Percentiles rank a stretch among this genome's conserved stretches.
Conservation (phyloP, 2,888 invertebrate species). For the Eremobia ochroleuca region DNA sequence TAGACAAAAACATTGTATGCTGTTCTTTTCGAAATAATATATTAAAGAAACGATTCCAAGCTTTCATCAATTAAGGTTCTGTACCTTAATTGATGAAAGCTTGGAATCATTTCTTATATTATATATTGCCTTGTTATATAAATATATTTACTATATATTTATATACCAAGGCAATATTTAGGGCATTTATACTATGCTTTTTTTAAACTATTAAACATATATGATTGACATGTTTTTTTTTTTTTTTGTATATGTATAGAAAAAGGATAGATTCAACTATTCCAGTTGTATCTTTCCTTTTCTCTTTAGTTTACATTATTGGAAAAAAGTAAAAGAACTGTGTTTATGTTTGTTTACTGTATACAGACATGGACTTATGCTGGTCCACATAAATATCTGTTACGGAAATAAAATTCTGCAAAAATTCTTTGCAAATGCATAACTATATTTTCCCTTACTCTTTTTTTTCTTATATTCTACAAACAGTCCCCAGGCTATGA, state of each 20-base stretch:
- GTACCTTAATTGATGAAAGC: too few species aligned
- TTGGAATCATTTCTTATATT: too few species aligned
- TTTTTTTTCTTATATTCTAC: neutral
- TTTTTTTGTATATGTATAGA: neutral
- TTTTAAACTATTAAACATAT: neutral
- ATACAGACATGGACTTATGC: neutral
- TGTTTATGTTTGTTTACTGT: neutral
- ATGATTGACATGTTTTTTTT: neutral
- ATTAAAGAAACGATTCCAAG: neutral
- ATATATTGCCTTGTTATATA: too few species aligned
- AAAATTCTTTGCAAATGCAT: neutral
- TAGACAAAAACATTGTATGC: neutral
- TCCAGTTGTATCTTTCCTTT: neutral
- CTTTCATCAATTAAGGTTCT: neutral
- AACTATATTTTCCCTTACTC: neutral
- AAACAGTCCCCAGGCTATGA: neutral
- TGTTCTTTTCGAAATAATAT: neutral
- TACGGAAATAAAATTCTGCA: neutral
- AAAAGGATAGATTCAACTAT: too few species aligned
- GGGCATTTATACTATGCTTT: neutral
- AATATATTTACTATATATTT: too few species aligned
- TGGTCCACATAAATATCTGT: neutral
- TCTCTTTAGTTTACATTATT: neutral
- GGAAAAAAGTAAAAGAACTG: neutral
- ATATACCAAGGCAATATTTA: neutral